These are phyloP conservation scores for Meandrina meandrites DNA, from an alignment of 92 coral and sea anemone species.

Conservation along the genomic window DNA sequence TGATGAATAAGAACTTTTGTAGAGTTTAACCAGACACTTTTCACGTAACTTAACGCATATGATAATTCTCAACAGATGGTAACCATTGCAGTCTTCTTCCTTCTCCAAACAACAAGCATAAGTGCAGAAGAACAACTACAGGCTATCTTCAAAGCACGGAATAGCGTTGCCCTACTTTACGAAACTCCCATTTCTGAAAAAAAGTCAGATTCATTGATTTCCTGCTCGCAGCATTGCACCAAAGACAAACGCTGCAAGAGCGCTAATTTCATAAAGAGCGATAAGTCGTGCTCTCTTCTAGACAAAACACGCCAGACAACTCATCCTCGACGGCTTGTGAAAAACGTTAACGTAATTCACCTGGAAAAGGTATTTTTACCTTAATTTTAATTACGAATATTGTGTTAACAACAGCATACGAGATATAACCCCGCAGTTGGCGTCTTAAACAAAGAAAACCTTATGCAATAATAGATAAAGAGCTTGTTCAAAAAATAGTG, in stretches of 20 bases:
- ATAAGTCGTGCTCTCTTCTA: neutral
- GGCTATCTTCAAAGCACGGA: neutral
- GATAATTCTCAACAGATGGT: neutral
- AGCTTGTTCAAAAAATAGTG: too few relatives aligned
- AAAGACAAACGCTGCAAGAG: slow-evolving; percentile 6
- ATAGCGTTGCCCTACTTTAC: neutral
- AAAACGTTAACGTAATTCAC: neutral
- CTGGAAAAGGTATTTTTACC: slow-evolving; percentile 35
- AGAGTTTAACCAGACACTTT: too few relatives aligned
- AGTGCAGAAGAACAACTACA: neutral
- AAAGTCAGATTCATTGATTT: neutral
- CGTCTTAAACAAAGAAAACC: too few relatives aligned
- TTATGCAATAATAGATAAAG: too few relatives aligned
- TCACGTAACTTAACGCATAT: neutral
- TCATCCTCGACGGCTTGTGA: neutral
- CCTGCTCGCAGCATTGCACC: neutral
- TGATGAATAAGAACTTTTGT: too few relatives aligned
- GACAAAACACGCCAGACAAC: slow-evolving; percentile 12
- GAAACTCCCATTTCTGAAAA: slow-evolving; percentile 8
- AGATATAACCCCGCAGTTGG: too few relatives aligned
- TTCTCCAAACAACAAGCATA: neutral
- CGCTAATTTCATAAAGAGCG: neutral
- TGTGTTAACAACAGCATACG: too few relatives aligned
- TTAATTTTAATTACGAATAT: too few relatives aligned
- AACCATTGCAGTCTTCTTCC: neutral